Conservation (phyloP, 2,113 vertebrate species). For the Abramis brama region DNA sequence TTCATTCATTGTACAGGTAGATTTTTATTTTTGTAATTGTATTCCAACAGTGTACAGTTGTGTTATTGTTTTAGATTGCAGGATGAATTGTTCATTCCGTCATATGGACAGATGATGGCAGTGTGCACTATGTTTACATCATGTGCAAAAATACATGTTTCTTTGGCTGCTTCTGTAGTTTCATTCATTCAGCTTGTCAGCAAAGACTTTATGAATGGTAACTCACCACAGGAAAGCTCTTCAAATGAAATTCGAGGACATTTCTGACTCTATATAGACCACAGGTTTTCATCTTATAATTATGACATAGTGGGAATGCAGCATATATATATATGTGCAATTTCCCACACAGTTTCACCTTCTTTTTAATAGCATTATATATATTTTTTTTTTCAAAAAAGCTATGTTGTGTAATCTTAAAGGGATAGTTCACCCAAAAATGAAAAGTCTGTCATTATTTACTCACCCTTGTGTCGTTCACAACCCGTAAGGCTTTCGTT, state of each 20-base stretch:
- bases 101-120: conserved; percentile 12
- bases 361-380: no score
- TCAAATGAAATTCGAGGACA: neutral
- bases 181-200: neutral
- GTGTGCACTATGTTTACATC: neutral
- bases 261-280: no score
- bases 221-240: neutral
- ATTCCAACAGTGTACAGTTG: neutral
- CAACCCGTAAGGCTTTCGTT: no score
- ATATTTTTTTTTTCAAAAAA: no score
- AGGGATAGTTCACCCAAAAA: no score
- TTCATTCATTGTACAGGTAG: neutral
- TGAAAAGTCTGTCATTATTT: no score
- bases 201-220: neutral
- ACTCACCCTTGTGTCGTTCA: no score
- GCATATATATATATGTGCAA: no score
- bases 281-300: no score
- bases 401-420: no score
- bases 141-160: conserved; percentile 3
- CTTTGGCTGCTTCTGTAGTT: neutral
- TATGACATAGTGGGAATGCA: no score
- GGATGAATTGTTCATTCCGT: neutral
- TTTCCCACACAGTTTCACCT: no score
- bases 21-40: conserved; percentile 26
- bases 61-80: neutral